Conservation (phyloP, 1,140 invertebrate species). For the Drosophila auraria region DNA sequence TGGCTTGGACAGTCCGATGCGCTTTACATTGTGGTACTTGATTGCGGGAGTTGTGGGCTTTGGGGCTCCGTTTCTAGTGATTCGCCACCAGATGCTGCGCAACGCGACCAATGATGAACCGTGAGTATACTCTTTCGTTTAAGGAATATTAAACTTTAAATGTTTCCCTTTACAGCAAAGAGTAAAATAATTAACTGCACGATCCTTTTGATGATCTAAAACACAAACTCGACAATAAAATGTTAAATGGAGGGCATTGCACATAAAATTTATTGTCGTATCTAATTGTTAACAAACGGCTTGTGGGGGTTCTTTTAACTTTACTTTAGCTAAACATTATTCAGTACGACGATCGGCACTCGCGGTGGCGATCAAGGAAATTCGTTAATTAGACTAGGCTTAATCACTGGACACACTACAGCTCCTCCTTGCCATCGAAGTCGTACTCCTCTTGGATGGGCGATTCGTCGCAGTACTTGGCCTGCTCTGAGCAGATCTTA, state of each 20-base stretch:
- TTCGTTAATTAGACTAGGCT: slow-evolving; percentile 52
- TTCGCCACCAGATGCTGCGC: slow-evolving; percentile 68
- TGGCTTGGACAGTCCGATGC: slow-evolving; percentile 51
- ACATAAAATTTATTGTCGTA: slow-evolving; percentile 66
- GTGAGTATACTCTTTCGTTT: slow-evolving; percentile 19
- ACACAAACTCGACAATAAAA: slow-evolving; percentile 16
- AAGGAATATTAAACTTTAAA: background rate
- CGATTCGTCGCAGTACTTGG: slow-evolving; percentile 85
- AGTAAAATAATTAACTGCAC: background rate
- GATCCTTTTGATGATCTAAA: no score
- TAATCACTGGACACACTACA: slow-evolving; percentile 46
- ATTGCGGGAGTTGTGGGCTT: slow-evolving; percentile 53
- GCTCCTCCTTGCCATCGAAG: slow-evolving; percentile 76
- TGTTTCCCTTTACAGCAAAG: slow-evolving; percentile 10
- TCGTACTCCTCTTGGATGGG: slow-evolving; percentile 85
- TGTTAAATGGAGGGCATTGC: slow-evolving; percentile 51
- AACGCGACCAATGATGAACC: slow-evolving; percentile 20
- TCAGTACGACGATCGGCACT: slow-evolving; percentile 43
- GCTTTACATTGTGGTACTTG: slow-evolving; percentile 55
- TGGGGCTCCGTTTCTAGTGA: slow-evolving; percentile 57
- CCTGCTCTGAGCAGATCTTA: slow-evolving; percentile 84
- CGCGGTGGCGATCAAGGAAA: slow-evolving; percentile 59
- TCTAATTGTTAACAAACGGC: slow-evolving; percentile 38
- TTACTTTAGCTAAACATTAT: slow-evolving; percentile 33
- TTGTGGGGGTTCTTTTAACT: slow-evolving; percentile 4